Evolutionary conservation across 2,888 invertebrate genomes (phyloP).

Genomic region (Emmelina monodactyla): DNA sequence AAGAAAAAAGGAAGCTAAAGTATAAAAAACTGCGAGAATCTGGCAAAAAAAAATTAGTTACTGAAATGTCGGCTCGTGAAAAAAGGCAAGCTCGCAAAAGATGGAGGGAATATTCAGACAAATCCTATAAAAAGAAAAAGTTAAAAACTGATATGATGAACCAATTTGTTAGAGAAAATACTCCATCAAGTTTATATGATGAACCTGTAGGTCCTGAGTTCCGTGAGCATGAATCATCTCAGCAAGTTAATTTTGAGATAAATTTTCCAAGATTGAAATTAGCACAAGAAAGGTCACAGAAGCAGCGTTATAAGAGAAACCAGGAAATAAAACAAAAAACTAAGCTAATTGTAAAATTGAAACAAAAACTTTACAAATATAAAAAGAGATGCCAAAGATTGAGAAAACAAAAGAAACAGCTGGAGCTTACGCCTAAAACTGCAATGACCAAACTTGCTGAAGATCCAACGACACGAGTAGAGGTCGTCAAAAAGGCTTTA

Average conservation of each 20-base stretch:
- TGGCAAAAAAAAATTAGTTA: conserved; percentile 2
- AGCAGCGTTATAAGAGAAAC: conserved; percentile 2
- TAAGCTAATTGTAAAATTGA: neutral
- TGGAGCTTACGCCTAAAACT: conserved; percentile 5
- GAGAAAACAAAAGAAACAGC: conserved; percentile 7
- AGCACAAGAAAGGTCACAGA: neutral
- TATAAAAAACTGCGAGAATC: conserved; percentile 3
- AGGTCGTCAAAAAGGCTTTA: conserved; percentile 9
- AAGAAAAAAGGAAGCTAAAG: conserved; percentile 4
- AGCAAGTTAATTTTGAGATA: conserved; percentile 1
- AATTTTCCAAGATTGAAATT: neutral
- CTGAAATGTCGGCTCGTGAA: neutral
- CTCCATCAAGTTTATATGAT: conserved; percentile 2
- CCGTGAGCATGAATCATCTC: neutral
- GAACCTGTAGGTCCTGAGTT: neutral
- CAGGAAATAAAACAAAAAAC: conserved; percentile 3
- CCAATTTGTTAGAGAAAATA: conserved; percentile 2
- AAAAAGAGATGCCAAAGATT: conserved; percentile 9
- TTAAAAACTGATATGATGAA: neutral
- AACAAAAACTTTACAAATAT: conserved; percentile 2
- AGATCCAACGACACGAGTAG: conserved; percentile 7
- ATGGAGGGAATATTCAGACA: conserved; percentile 2
- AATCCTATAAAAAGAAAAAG: conserved; percentile 2
- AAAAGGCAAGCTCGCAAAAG: conserved; percentile 2
- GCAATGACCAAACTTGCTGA: conserved; percentile 1